phyloP scores from a whole-genome alignment of 1,140 invertebrate genomes.

The Eupristina koningsbergeri region DNA sequence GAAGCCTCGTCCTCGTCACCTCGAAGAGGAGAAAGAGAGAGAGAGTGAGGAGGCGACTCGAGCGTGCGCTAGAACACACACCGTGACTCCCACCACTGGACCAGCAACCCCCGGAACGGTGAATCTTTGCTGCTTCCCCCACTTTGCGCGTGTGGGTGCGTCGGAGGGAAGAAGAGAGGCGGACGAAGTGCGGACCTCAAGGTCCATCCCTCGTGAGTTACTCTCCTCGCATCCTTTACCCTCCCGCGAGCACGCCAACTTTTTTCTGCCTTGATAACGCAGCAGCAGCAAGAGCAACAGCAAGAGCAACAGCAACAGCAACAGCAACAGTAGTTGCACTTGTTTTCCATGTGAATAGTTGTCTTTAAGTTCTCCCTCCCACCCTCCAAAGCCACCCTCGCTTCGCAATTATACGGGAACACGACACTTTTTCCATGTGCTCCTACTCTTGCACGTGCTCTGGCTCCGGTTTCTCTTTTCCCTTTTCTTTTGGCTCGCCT shows the following conservation, averaged over 20 bases:
- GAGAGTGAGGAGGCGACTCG: constrained; percentile 49
- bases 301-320: too few species aligned
- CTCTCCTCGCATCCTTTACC: too few species aligned
- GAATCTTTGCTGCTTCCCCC: neutral
- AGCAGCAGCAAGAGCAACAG: too few species aligned
- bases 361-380: too few species aligned
- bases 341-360: too few species aligned
- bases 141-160: constrained; percentile 2
- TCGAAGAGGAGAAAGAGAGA: neutral
- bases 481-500: too few species aligned
- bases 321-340: too few species aligned
- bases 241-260: neutral
- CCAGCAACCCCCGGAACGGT: constrained; percentile 6
- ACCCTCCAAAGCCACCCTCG: too few species aligned
- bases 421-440: too few species aligned
- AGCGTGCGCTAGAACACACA: constrained; percentile 34
- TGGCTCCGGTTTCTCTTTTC: too few species aligned
- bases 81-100: neutral
- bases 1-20: constrained; percentile 4
- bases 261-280: neutral
- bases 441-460: too few species aligned
- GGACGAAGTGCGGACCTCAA: constrained; percentile 22
- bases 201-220: constrained; percentile 34
- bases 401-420: too few species aligned
- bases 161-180: neutral